Percentiles rank a stretch among this genome's conserved stretches.
Conservation (phyloP, 2,113 vertebrate species). For the Nothoprocta perdicaria region DNA sequence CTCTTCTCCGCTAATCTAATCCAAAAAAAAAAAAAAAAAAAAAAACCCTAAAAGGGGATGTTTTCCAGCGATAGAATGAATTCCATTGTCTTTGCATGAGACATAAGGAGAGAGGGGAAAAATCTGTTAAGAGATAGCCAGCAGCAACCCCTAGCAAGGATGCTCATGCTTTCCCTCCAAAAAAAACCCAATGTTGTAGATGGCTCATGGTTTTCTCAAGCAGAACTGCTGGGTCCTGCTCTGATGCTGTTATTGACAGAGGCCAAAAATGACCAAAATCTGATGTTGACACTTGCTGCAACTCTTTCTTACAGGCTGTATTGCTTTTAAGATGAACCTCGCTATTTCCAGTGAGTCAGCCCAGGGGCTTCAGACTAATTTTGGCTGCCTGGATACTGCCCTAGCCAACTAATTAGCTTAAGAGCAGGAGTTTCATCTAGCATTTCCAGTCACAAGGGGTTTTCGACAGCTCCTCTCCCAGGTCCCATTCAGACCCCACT, state of each 20-base stretch:
- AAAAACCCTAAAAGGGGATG: background rate
- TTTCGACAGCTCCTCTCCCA: background rate
- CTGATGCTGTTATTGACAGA: fast-evolving
- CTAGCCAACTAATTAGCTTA: background rate
- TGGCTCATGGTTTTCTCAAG: background rate
- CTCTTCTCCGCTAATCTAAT: slow-evolving; percentile 42
- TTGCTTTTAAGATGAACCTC: background rate
- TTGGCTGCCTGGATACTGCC: background rate
- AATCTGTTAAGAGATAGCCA: background rate
- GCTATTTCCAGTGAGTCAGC: background rate
- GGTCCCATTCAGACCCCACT: background rate
- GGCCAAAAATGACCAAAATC: background rate
- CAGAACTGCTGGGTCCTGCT: background rate
- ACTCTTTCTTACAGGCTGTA: background rate
- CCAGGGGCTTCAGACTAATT: background rate
- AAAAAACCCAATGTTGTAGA: background rate
- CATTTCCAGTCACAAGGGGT: background rate
- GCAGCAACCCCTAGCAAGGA: background rate
- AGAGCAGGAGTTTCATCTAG: fast-evolving
- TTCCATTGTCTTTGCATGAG: slow-evolving; percentile 30
- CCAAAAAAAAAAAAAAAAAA: background rate
- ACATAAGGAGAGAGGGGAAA: slow-evolving; percentile 20
- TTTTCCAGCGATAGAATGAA: slow-evolving; percentile 46
- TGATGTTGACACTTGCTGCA: background rate
- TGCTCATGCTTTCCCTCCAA: background rate